These are phyloP conservation scores for Myotis vivesi DNA, from an alignment of 2,797 vertebrate species.

Conservation along the genomic window DNA sequence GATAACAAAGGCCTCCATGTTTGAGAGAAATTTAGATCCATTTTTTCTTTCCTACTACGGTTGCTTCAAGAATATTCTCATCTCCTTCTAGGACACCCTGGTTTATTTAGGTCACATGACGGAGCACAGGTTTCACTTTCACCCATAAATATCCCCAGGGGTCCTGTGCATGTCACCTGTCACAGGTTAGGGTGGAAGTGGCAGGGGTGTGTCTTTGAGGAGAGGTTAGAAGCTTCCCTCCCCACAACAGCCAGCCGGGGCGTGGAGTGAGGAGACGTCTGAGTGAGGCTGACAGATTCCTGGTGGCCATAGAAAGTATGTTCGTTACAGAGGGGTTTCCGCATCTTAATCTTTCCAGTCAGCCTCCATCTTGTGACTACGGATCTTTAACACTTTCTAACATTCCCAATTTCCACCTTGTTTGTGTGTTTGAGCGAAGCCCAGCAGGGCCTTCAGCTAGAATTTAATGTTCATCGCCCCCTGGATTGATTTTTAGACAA, in stretches of 20 bases:
- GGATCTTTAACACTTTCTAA: rapidly evolving
- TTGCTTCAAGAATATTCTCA: not conserved
- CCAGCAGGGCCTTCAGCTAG: not conserved
- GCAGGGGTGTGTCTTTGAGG: not conserved
- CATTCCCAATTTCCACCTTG: rapidly evolving
- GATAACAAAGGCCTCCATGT: not conserved
- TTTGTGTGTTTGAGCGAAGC: not conserved
- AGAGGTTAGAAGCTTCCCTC: not conserved
- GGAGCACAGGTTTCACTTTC: rapidly evolving
- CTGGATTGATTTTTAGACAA: not conserved
- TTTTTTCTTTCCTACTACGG: not conserved
- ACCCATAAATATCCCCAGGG: not conserved
- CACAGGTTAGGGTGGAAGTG: no score
- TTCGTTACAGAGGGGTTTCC: not conserved
- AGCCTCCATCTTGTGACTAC: rapidly evolving
- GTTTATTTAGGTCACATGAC: rapidly evolving
- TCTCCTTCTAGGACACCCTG: not conserved
- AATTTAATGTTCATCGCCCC: rapidly evolving
- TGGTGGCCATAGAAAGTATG: not conserved
- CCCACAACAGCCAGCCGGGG: not conserved
- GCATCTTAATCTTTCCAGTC: not conserved
- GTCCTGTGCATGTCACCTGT: not conserved
- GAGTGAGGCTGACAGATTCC: not conserved
- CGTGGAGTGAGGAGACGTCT: no score
- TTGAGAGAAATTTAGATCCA: not conserved